Evolutionary conservation across 2,888 invertebrate genomes (phyloP).

Genomic region (Timandra comae): DNA sequence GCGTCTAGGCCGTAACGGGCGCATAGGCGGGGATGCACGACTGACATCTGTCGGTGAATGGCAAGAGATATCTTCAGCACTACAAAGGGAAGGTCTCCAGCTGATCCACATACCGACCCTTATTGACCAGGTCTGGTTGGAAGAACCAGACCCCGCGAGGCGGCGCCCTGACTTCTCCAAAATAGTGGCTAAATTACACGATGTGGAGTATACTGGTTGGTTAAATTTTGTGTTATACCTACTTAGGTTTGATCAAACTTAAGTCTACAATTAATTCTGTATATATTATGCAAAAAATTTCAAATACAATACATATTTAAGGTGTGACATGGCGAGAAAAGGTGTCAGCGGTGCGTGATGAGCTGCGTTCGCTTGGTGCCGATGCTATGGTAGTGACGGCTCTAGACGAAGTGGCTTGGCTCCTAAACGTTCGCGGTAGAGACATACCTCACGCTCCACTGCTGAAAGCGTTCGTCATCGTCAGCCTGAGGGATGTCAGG

Average conservation of each 20-base stretch:
- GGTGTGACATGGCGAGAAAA: constrained; percentile 87
- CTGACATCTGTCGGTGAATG: constrained; percentile 82
- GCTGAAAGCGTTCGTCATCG: constrained; percentile 83
- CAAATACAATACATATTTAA: too few species aligned
- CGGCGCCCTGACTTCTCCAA: constrained; percentile 76
- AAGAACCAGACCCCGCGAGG: constrained; percentile 48
- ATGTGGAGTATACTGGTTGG: constrained; percentile 77
- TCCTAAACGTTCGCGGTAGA: constrained; percentile 90
- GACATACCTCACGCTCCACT: constrained; percentile 90
- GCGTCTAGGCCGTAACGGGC: constrained; percentile 57
- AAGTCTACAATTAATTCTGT: too few species aligned
- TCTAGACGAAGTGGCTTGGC: constrained; percentile 90
- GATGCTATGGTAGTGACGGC: constrained; percentile 91
- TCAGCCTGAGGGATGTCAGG: constrained; percentile 80
- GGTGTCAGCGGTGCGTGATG: constrained; percentile 79
- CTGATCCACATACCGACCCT: constrained; percentile 81
- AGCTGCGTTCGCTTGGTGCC: constrained; percentile 78
- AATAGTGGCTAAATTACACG: constrained; percentile 80
- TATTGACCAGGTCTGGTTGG: constrained; percentile 87
- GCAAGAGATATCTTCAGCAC: constrained; percentile 76
- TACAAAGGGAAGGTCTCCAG: constrained; percentile 70
- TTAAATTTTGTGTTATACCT: not conserved
- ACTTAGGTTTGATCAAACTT: too few species aligned
- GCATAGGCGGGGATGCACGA: constrained; percentile 86
- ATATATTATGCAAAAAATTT: too few species aligned